Evolutionary conservation across 2,888 invertebrate genomes (phyloP).

Genomic region (Elegia similella): DNA sequence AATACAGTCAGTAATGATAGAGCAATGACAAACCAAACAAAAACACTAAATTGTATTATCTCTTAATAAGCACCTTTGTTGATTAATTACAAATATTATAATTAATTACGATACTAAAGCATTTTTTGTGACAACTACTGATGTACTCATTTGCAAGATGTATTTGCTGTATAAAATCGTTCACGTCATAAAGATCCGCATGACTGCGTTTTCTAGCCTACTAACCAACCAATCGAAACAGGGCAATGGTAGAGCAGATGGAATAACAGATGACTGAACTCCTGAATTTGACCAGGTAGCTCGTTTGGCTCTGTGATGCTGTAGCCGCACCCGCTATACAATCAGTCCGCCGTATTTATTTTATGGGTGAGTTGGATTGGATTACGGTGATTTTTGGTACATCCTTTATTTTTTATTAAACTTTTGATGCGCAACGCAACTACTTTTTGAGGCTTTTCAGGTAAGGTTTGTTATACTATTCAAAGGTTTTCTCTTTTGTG

Average conservation of each 20-base stretch:
- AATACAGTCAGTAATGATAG: too few relatives aligned
- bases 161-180: not conserved
- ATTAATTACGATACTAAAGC: too few relatives aligned
- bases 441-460: too few relatives aligned
- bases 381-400: slow-evolving; percentile 11
- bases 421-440: too few relatives aligned
- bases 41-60: too few relatives aligned
- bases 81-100: too few relatives aligned
- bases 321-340: slow-evolving; percentile 47
- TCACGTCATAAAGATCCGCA: slow-evolving; percentile 32
- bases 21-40: too few relatives aligned
- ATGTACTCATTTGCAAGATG: not conserved
- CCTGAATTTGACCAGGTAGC: slow-evolving; percentile 44
- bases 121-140: too few relatives aligned
- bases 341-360: slow-evolving; percentile 47
- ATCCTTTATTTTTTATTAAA: too few relatives aligned
- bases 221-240: slow-evolving; percentile 55
- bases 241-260: slow-evolving; percentile 40
- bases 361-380: slow-evolving; percentile 59
- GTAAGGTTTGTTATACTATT: too few relatives aligned
- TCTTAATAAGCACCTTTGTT: not conserved
- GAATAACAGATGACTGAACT: slow-evolving; percentile 42
- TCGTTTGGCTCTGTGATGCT: slow-evolving; percentile 37
- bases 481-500: too few relatives aligned
- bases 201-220: slow-evolving; percentile 59